Base-by-base conservation (phyloP, 2,888 invertebrate species). In the Agrochola lychnidis region DNA sequence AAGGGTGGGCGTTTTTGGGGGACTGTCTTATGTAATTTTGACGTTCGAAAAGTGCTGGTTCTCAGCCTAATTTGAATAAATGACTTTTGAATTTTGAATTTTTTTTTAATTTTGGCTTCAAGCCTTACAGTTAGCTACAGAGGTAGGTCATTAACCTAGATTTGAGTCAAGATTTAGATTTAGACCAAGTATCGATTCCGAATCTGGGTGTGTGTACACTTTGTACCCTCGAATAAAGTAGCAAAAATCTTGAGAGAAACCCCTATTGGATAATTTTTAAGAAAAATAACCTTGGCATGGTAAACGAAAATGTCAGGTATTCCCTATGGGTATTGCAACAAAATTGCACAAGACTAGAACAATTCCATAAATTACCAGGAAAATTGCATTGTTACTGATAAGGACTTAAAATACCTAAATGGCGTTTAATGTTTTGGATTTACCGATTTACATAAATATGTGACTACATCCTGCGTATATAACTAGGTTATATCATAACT, bases 381-480 rank as follows among this genome's bases (percentile, higher is more conserved):
- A 62, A 79, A 74, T 22, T 63, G 45, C n/a, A 45, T 53, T 30
- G 2, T 64, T 73, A 78, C 25, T 71, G 63, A 80, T 81, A 63
- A 45, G 40, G 14, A 36, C 6, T 51, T 36, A 36, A 36, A 36
- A 36, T 36, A 36, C 36, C 36, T 51, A 14, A 77, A 70, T 62
- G 42, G 30, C n/a, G 19, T 16, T 25, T 42, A 42, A 30, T 40
- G 12, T 12, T 25, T 12, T 62, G 25, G 61, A 67, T 53, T 68
- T 59, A 67, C 45, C 19, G 36, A 57, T 80, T 4, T 40, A 57
- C 14, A 57, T 57, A 48, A 70, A 36, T 68, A 53, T 51, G 22
- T 57, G 36, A n/a, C 48, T 5, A 59, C 16, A 53, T 63, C 25
- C 57, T 57, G n/a, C 30, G 14, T 7, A 59, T 3, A 40, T 62